A percentile compares a stretch with the other conserved stretches of the same genome.
phyloP scores from a whole-genome alignment of 30 jellyfish, hydroid and myxozoan genomes.

The Chironex yamaguchii region DNA sequence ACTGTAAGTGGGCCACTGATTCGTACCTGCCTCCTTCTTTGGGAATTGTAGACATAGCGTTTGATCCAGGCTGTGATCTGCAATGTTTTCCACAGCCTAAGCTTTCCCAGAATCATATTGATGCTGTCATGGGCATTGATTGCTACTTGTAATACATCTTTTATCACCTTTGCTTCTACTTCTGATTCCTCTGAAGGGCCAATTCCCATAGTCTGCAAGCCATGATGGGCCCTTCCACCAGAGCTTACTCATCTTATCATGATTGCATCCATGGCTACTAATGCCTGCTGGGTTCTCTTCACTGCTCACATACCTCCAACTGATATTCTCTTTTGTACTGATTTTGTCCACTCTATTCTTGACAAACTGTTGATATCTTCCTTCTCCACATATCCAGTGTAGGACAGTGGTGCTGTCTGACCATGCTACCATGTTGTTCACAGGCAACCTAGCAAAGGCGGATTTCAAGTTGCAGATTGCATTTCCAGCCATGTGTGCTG shows the following conservation, averaged over 20 bases:
- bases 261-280: conserved; percentile 54
- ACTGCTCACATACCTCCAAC: too few relatives aligned
- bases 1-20: conserved; percentile 40
- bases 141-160: conserved; percentile 9
- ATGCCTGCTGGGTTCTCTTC: conserved; percentile 14
- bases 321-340: neutral
- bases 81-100: neutral
- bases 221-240: conserved; percentile 30
- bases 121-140: neutral
- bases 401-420: conserved; percentile 37
- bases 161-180: conserved; percentile 11
- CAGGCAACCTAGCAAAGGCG: conserved; percentile 6
- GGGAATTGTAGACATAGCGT: conserved; percentile 19
- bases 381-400: too few relatives aligned
- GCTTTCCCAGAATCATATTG: neutral
- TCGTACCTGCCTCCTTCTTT: neutral
- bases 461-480: neutral
- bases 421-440: neutral
- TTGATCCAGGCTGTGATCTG: conserved; percentile 18
- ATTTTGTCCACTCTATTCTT: conserved; percentile 3
- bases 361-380: conserved; percentile 10
- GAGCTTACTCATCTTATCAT: neutral
- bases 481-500: conserved; percentile 44
- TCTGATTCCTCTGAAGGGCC: conserved; percentile 22
- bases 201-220: neutral